Base-by-base conservation (phyloP, 2,113 vertebrate genomes). In the Pogonocichla stellata region DNA sequence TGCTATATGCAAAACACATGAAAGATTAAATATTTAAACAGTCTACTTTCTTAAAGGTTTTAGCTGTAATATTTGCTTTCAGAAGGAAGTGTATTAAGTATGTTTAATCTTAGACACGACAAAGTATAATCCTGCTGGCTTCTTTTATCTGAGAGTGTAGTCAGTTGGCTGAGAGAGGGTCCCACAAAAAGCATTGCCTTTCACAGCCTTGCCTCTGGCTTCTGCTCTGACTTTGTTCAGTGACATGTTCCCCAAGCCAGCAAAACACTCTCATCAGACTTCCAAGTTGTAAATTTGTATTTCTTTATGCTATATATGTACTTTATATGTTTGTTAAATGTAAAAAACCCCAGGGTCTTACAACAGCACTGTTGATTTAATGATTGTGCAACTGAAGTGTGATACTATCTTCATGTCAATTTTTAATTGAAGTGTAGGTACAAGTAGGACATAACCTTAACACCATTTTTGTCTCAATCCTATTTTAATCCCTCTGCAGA, bases 31-130 rank as follows among this genome's bases (percentile, higher is more conserved):
- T 77, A 73, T 72, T 91, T 79, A 85, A 67, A 38, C 29, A 80
- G 29, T 54, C 81, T 93, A 51, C 8, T 43, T 93, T 85, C 20
- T 66, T 62, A 91, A 69, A 71, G 34, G 31, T 84, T 92, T 91
- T 36, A 84, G 36, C 40, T 64, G 20, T 56, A 79, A 73, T 57
- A 84, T 38, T 51, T 86, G 8, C 23, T 85, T 93, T 88, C 69
- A 90, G 60, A 67, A 58, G 12, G 19, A 36, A 51, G n/a, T 16
- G 33, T 85, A 78, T 94, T 94, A 88, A 95, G 94, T 77, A 87
- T 40, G 19, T 72, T 93, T 94, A 88, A 87, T 82, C 62, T 54
- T 81, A 83, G n/a, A 51, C 2, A 0, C 31, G 72, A 47, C 62
- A 38, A 70, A 88, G 34, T 33, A 45, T 69, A 95, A 83, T 64